Conservation (phyloP, 1,140 invertebrate genomes). For the Rhopalosiphum maidis region DNA sequence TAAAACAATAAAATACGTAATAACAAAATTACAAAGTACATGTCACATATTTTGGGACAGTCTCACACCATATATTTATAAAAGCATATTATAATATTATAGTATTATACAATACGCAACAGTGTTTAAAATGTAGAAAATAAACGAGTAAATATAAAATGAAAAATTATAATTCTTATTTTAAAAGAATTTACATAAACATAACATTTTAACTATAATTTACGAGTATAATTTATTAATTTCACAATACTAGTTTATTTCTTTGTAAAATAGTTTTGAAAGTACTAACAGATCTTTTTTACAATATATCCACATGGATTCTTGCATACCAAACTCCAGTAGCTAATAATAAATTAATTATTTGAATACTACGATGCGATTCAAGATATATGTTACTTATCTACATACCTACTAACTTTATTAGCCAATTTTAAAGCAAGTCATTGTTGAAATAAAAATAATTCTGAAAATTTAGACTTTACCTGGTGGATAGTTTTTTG, state of each 20-base stretch:
- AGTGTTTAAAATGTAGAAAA: too few relatives aligned
- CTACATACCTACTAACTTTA: background rate
- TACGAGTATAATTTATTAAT: background rate
- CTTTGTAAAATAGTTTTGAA: background rate
- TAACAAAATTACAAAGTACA: too few relatives aligned
- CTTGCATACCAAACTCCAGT: background rate
- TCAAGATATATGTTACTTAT: background rate
- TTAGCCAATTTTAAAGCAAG: background rate
- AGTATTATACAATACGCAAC: too few relatives aligned
- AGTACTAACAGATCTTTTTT: background rate
- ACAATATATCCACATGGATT: background rate
- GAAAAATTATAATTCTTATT: too few relatives aligned
- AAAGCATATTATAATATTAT: too few relatives aligned
- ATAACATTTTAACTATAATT: background rate
- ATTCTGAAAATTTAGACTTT: background rate
- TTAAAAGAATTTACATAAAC: too few relatives aligned
- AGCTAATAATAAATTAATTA: background rate
- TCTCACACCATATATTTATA: too few relatives aligned
- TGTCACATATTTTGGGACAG: too few relatives aligned
- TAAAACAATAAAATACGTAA: too few relatives aligned
- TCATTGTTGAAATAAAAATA: background rate
- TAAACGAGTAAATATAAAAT: too few relatives aligned
- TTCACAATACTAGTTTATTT: background rate
- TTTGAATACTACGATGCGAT: too few relatives aligned
- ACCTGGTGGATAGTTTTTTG: slow-evolving; percentile 57